These are phyloP conservation scores for Orthonyx spaldingii DNA, from an alignment of 2,113 vertebrate genomes.

Conservation along the genomic window DNA sequence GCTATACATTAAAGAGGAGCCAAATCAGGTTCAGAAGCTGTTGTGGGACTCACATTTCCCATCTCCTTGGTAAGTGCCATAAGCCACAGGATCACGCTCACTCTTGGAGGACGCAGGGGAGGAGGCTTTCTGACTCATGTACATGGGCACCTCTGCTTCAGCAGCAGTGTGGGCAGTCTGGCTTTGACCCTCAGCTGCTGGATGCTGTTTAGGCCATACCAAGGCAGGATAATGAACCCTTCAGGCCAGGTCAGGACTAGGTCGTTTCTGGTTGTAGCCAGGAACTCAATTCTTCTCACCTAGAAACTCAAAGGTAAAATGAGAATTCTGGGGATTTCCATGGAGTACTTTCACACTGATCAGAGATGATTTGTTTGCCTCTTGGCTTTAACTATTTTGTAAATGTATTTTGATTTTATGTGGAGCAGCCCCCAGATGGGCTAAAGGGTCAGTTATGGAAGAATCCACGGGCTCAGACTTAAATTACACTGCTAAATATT, in stretches of 20 bases:
- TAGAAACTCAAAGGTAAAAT: background rate
- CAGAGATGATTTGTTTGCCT: background rate
- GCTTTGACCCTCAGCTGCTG: background rate
- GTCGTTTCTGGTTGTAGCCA: background rate
- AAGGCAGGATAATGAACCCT: background rate
- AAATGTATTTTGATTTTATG: background rate
- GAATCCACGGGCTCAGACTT: background rate
- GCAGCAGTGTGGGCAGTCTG: background rate
- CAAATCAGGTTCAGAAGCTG: background rate
- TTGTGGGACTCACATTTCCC: background rate
- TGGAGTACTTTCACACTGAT: background rate
- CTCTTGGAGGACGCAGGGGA: rapidly evolving
- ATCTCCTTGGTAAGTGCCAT: background rate
- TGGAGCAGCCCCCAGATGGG: background rate
- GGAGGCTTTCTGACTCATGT: background rate
- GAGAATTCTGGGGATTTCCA: background rate
- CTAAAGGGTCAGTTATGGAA: background rate
- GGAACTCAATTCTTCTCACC: background rate
- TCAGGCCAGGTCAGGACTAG: background rate
- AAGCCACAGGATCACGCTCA: background rate
- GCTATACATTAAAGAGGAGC: background rate
- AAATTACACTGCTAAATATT: background rate
- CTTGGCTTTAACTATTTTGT: background rate
- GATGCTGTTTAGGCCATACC: background rate
- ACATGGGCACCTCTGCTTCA: background rate